Evolutionary conservation across 1,140 invertebrate species (phyloP), one percentile per base, ranked within the genome.

Genomic region (Diplogasteroides magnus): DNA sequence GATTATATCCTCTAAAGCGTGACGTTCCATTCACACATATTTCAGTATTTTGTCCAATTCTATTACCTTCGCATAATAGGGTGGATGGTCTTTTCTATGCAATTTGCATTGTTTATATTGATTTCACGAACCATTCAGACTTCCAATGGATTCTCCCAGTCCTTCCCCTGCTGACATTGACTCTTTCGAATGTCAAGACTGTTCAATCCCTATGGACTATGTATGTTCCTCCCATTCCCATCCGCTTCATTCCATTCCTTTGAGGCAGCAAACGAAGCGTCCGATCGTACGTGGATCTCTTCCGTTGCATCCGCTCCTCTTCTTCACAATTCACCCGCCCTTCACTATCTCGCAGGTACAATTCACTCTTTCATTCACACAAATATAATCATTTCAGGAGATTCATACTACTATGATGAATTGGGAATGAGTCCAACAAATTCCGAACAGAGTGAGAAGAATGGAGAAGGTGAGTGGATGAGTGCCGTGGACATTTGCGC

Each of bases 291-390:
- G 1, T 86, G 83, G 81, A 76, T 84, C 2, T 60, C 74, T 25
- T 73, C 78, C 31, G 58, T 84, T 31, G 69, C 69, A 23, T 73
- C 75, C 57, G 69, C 78, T 25, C 78, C 83, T 6, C 80, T 81
- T 32, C 71, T 86, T 27, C 79, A 83, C 61, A 82, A 81, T 57
- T 85, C 84, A 1, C 85, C 85, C 11, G 81, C 84, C n/a, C 80
- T 78, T 11, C 77, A 79, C n/a, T 85, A 83, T 68, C 77, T 86
- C 6, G 27, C 19, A 31, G 37, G 37, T 48, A 19, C 6, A 19
- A 48, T 48, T 48, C 37, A 48, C 19, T 6, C 19, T 48, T 48
- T 19, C 19, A 48, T 48, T 11, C 37, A 48, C 37, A 11, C 37
- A 48, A 48, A 48, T 11, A 48, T 48, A 48, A 48, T 48, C 6